Percentiles rank a stretch among this genome's conserved stretches.
Evolutionary conservation across 2,113 vertebrate species (phyloP).

Genomic region (Actinemys pallida): DNA sequence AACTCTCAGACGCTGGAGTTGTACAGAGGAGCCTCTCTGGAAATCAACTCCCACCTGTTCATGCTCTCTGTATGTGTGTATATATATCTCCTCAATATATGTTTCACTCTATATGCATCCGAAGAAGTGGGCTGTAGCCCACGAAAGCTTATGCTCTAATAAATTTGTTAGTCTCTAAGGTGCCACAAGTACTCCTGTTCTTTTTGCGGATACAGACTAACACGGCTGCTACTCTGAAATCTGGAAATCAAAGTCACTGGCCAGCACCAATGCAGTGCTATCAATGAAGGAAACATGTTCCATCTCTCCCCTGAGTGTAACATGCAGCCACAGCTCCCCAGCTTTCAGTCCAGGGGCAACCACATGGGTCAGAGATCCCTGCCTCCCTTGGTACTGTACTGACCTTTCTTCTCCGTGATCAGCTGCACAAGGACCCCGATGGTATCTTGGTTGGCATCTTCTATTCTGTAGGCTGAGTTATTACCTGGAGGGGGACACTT

Average conservation of each 20-base stretch:
- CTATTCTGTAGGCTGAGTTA: conserved; percentile 82
- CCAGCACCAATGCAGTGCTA: neutral
- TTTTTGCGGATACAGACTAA: too few relatives aligned
- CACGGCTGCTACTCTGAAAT: too few relatives aligned
- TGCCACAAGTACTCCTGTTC: too few relatives aligned
- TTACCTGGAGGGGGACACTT: conserved; percentile 73
- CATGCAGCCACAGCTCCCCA: neutral
- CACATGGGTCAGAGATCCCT: neutral
- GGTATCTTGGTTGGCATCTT: conserved; percentile 94
- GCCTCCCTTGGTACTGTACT: neutral
- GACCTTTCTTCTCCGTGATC: conserved; percentile 97
- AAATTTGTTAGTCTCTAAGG: too few relatives aligned
- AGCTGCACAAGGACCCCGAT: conserved; percentile 94
- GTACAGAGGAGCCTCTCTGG: neutral
- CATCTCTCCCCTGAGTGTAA: neutral
- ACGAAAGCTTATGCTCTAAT: too few relatives aligned
- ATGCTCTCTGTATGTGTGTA: too few relatives aligned
- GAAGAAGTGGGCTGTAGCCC: too few relatives aligned
- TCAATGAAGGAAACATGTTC: neutral
- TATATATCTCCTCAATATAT: too few relatives aligned
- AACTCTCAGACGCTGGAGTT: neutral
- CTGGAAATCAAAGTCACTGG: too few relatives aligned
- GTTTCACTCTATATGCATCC: too few relatives aligned
- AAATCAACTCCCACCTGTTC: too few relatives aligned
- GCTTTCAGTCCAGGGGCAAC: neutral